Evolutionary conservation across 2,888 invertebrate species (phyloP).

Genomic region (Labia minor): DNA sequence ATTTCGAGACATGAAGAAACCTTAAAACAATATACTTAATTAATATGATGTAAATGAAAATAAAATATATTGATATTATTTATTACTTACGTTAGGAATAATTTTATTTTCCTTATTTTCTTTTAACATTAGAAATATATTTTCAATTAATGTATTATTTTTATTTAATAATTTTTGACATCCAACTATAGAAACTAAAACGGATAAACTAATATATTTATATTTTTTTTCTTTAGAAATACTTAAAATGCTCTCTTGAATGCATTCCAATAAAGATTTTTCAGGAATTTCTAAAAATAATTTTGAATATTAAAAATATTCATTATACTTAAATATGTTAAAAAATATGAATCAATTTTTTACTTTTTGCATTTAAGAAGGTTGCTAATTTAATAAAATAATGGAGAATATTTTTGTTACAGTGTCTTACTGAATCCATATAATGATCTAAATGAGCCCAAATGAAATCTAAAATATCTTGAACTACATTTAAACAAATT

Average conservation of each 20-base stretch:
- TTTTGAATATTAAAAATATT: constrained; percentile 25
- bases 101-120: constrained; percentile 36
- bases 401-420: constrained; percentile 42
- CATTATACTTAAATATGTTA: constrained; percentile 27
- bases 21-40: constrained; percentile 31
- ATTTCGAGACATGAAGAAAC: constrained; percentile 44
- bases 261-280: background rate
- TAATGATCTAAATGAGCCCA: constrained; percentile 52
- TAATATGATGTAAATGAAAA: too few species aligned
- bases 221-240: constrained; percentile 24
- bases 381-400: constrained; percentile 38
- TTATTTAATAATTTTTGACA: constrained; percentile 33
- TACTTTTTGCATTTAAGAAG: constrained; percentile 26
- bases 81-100: constrained; percentile 38
- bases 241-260: constrained; percentile 19
- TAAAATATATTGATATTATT: constrained; percentile 14
- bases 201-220: constrained; percentile 31
- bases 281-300: background rate
- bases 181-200: constrained; percentile 33
- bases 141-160: constrained; percentile 34
- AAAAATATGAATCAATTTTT: constrained; percentile 32
- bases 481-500: constrained; percentile 29
- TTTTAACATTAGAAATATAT: constrained; percentile 34
- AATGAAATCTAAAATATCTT: constrained; percentile 39
- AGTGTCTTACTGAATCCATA: constrained; percentile 53